Evolutionary conservation across 1,140 invertebrate species (phyloP).

Genomic region (Brachystomella parvula): DNA sequence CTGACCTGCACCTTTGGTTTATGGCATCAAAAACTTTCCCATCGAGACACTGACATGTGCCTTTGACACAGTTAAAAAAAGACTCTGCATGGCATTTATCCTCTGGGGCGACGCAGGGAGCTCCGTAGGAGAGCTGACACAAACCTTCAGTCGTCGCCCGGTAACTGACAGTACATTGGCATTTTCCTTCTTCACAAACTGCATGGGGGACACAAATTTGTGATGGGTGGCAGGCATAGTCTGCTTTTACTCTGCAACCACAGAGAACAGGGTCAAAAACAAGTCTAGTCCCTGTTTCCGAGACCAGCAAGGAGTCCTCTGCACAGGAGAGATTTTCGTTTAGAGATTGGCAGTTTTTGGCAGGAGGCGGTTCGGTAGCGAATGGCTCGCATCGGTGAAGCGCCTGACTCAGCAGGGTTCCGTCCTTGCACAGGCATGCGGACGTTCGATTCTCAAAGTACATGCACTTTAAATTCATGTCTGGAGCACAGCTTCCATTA

Average conservation of each 20-base stretch:
- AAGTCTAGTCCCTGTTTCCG: neutral
- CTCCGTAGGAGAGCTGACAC: neutral
- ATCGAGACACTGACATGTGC: neutral
- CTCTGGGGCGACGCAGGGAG: neutral
- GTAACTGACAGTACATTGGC: neutral
- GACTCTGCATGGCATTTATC: neutral
- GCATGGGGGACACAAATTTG: neutral
- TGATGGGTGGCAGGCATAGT: neutral
- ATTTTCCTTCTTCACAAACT: neutral
- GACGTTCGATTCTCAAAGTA: neutral
- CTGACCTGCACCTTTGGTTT: no score
- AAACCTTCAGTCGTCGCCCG: neutral
- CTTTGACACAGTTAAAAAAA: neutral
- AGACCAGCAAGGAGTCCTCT: neutral
- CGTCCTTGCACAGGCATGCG: neutral
- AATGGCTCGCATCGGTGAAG: neutral
- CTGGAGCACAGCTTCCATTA: neutral
- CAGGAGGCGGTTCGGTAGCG: no score
- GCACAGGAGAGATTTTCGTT: no score
- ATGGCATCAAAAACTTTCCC: neutral
- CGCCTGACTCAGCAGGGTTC: neutral
- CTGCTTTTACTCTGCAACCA: neutral
- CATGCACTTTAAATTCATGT: neutral
- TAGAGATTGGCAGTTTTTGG: no score
- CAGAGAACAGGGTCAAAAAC: neutral